Evolutionary conservation across 1,140 invertebrate species (phyloP).

Genomic region (Plutomurus gul): DNA sequence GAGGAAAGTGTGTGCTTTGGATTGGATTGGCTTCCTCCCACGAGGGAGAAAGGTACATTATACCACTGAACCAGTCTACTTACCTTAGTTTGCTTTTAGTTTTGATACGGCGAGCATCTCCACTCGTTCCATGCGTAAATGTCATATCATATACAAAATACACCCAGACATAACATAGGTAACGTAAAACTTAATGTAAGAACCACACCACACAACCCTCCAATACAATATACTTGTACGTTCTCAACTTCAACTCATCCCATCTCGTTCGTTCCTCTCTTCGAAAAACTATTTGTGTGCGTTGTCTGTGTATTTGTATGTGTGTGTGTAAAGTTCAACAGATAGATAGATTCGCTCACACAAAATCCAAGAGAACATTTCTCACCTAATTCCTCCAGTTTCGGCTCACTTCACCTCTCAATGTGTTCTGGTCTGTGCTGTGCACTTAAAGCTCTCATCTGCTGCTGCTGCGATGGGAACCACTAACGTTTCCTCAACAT

Average conservation of each 20-base stretch:
- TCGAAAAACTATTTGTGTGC: background rate
- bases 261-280: background rate
- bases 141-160: conserved; percentile 3
- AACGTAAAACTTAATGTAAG: too few relatives aligned
- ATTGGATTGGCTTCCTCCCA: conserved; percentile 46
- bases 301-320: background rate
- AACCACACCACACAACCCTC: background rate
- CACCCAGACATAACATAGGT: background rate
- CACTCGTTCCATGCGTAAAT: conserved; percentile 21
- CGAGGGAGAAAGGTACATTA: conserved; percentile 41
- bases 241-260: background rate
- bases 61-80: conserved; percentile 17
- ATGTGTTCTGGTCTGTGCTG: background rate
- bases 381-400: conserved; percentile 13
- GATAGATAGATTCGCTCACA: background rate
- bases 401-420: background rate
- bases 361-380: conserved; percentile 16
- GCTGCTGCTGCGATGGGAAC: background rate
- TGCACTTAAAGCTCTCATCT: background rate
- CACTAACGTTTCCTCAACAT: conserved; percentile 9
- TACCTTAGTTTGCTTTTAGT: conserved; percentile 43
- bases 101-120: conserved; percentile 37
- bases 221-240: background rate
- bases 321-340: background rate
- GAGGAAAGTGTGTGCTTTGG: conserved; percentile 24